Percentiles rank a stretch among this genome's conserved stretches.
Conservation (phyloP, 2,113 vertebrate genomes). For the Grammomys dolichurus region DNA sequence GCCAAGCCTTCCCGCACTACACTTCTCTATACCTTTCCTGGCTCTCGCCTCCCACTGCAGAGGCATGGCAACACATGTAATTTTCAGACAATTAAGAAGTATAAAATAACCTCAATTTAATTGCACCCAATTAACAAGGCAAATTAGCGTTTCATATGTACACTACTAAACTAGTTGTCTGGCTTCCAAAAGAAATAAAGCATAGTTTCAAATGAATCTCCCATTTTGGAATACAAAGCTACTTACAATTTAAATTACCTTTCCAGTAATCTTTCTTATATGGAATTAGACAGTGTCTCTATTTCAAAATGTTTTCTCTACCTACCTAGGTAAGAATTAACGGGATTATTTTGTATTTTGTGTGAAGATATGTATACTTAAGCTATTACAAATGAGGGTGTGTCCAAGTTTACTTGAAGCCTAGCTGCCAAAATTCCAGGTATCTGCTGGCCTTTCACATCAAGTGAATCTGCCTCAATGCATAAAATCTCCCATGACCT, state of each 20-base stretch:
- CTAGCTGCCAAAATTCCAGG: slow-evolving; percentile 39
- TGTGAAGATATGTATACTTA: not conserved
- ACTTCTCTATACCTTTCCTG: not conserved
- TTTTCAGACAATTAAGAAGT: slow-evolving; percentile 82
- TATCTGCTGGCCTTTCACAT: slow-evolving; percentile 51
- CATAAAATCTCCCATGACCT: slow-evolving; percentile 40
- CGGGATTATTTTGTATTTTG: not conserved
- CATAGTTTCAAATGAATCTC: slow-evolving; percentile 76
- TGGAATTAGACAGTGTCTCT: slow-evolving; percentile 70
- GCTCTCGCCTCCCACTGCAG: slow-evolving; percentile 45
- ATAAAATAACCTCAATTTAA: slow-evolving; percentile 83
- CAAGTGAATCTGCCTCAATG: slow-evolving; percentile 55
- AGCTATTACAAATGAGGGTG: slow-evolving; percentile 14
- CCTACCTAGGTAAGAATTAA: slow-evolving; percentile 47
- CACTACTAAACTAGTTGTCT: slow-evolving; percentile 79
- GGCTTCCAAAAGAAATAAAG: slow-evolving; percentile 80
- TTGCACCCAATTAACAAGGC: slow-evolving; percentile 81
- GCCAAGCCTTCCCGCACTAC: not conserved
- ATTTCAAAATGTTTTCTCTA: slow-evolving; percentile 68
- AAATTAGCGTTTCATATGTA: slow-evolving; percentile 81
- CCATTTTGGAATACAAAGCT: slow-evolving; percentile 77
- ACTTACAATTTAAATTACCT: slow-evolving; percentile 80
- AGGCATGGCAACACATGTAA: slow-evolving; percentile 72
- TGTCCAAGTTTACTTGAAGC: not conserved
- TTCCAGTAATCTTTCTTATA: slow-evolving; percentile 73